phyloP scores from a whole-genome alignment of 2,888 invertebrate genomes.

The Hypomecis punctinalis region DNA sequence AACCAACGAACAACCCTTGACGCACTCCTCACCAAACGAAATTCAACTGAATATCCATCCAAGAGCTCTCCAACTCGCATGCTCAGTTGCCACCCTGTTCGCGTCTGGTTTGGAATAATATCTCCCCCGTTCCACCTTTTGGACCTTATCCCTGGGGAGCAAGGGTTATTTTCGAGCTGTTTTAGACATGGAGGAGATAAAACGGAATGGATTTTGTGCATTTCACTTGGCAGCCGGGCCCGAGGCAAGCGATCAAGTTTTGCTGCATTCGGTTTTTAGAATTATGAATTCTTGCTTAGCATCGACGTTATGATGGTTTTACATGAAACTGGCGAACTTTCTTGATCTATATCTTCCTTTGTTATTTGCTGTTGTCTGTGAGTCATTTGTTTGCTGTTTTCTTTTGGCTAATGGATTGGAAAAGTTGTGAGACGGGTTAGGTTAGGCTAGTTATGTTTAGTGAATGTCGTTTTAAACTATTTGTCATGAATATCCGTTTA shows the following conservation, averaged over 20 bases:
- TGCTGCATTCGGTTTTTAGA: constrained; percentile 50
- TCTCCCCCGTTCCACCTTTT: constrained; percentile 43
- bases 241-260: constrained; percentile 47
- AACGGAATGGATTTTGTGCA: constrained; percentile 82
- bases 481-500: background rate
- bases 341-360: constrained; percentile 18
- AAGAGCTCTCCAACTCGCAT: constrained; percentile 60
- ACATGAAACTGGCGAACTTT: constrained; percentile 35
- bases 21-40: constrained; percentile 54
- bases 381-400: constrained; percentile 14
- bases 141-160: constrained; percentile 40
- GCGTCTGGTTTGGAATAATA: constrained; percentile 69
- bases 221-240: constrained; percentile 68
- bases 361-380: constrained; percentile 1
- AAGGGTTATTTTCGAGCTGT: constrained; percentile 50
- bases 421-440: background rate
- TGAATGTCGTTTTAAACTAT: background rate
- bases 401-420: background rate
- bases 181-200: constrained; percentile 68
- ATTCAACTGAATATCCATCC: constrained; percentile 56
- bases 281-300: constrained; percentile 45
- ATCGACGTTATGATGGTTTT: constrained; percentile 36
- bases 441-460: background rate
- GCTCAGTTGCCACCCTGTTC: constrained; percentile 55
- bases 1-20: constrained; percentile 63